phyloP scores from a whole-genome alignment of 2,113 vertebrate species.

The Dinomys branickii region DNA sequence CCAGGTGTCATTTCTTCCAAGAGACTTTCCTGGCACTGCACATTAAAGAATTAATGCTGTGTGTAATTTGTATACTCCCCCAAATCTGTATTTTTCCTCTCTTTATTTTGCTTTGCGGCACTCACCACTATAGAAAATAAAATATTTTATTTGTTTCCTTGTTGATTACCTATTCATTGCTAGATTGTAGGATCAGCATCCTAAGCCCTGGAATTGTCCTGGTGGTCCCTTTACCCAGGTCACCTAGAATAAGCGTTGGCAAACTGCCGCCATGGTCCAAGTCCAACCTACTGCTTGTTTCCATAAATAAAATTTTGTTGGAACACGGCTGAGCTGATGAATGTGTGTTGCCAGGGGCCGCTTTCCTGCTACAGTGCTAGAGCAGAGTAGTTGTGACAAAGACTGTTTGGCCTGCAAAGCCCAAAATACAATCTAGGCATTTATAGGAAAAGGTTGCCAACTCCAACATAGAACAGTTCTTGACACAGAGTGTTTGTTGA shows the following conservation, averaged over 20 bases:
- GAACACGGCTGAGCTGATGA: background rate
- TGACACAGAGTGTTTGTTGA: background rate
- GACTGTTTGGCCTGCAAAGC: background rate
- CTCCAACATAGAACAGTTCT: background rate
- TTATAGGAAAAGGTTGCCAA: background rate
- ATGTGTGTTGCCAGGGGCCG: background rate
- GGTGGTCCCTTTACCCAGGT: no score
- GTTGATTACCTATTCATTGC: background rate
- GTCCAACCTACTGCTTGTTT: background rate
- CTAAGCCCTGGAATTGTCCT: background rate
- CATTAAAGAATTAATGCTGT: background rate
- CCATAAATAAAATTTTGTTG: background rate
- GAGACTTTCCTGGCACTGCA: background rate
- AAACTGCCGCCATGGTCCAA: background rate
- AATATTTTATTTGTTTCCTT: background rate
- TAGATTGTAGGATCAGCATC: background rate
- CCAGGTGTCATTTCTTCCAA: background rate
- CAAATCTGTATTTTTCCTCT: background rate
- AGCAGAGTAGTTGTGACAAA: background rate
- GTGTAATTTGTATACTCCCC: background rate
- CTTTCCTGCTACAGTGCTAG: background rate
- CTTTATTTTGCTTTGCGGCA: background rate
- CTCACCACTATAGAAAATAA: background rate
- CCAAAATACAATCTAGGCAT: background rate
- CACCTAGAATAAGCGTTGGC: background rate